These are phyloP conservation scores for Scaptodrosophila latifasciaeformis DNA, from an alignment of 2,888 invertebrate species.

Conservation along the genomic window DNA sequence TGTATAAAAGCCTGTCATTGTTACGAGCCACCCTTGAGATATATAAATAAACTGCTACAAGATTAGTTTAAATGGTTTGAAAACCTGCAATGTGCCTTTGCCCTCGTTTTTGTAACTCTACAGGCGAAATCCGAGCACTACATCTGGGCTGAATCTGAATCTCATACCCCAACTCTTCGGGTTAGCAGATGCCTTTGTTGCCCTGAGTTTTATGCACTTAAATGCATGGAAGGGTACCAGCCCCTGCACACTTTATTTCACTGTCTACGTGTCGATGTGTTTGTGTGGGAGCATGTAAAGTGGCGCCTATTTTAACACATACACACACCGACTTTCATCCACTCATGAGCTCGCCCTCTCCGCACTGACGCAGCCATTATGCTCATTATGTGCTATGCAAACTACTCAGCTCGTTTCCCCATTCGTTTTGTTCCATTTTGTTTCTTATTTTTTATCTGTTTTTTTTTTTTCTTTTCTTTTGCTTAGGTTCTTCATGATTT, in stretches of 20 bases:
- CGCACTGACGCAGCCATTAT: constrained; percentile 39
- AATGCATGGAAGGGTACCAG: neutral
- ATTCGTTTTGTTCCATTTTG: constrained; percentile 28
- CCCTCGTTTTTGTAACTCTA: constrained; percentile 41
- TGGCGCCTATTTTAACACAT: constrained; percentile 46
- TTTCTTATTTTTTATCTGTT: constrained; percentile 18
- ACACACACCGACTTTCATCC: neutral
- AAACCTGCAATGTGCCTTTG: constrained; percentile 48
- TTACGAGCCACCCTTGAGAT: constrained; percentile 54
- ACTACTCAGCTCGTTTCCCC: constrained; percentile 49
- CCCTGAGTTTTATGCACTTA: constrained; percentile 3
- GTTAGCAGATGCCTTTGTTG: neutral
- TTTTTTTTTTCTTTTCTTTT: constrained; percentile 12
- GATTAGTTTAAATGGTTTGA: constrained; percentile 59
- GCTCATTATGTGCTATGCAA: constrained; percentile 55
- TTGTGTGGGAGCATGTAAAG: constrained; percentile 35
- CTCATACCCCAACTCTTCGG: neutral
- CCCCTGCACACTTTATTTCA: neutral
- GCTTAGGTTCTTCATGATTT: constrained; percentile 14
- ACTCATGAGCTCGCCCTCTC: neutral
- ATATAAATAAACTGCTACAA: constrained; percentile 60
- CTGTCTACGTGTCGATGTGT: constrained; percentile 7
- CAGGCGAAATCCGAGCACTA: constrained; percentile 25
- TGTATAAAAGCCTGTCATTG: constrained; percentile 42
- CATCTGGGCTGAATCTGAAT: too few species aligned